Conservation (phyloP, 2,888 invertebrate species). For the Dyspetes luteomarginatus region DNA sequence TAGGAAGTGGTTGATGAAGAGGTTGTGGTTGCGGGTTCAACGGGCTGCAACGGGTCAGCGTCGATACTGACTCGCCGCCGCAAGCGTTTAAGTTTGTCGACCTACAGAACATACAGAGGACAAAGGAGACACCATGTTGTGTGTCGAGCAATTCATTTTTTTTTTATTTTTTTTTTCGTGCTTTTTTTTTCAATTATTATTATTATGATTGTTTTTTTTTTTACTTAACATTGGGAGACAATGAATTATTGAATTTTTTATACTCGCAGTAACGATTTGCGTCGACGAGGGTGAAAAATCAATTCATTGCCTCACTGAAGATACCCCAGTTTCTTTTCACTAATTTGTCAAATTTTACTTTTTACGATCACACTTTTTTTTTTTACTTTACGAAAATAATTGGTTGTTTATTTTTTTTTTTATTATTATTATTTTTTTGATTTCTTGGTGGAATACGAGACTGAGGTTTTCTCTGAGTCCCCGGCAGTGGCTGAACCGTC, state of each 20-base stretch:
- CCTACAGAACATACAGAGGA: constrained; percentile 83
- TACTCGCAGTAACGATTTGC: no score
- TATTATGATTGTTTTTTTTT: constrained; percentile 31
- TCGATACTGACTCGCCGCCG: constrained; percentile 84
- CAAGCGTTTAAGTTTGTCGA: constrained; percentile 84
- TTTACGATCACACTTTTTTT: background rate
- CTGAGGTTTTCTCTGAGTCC: constrained; percentile 66
- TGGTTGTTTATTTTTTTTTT: background rate
- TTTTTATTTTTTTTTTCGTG: constrained; percentile 55
- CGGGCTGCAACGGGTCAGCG: constrained; percentile 84
- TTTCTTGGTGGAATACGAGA: constrained; percentile 29
- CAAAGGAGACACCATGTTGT: constrained; percentile 80
- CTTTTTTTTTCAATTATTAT: constrained; percentile 39
- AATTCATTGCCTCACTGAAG: constrained; percentile 61
- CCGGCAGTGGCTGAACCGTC: constrained; percentile 81
- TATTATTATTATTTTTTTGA: background rate
- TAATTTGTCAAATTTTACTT: constrained; percentile 35
- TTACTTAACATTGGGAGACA: constrained; percentile 26
- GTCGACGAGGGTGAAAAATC: constrained; percentile 33
- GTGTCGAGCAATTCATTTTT: constrained; percentile 72
- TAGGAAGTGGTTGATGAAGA: constrained; percentile 81
- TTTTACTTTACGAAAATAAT: background rate
- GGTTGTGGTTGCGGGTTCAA: constrained; percentile 83
- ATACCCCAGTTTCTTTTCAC: constrained; percentile 62
- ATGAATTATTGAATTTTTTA: constrained; percentile 31